Evolutionary conservation across 2,888 invertebrate genomes (phyloP).

Genomic region (Cerceris ruficornis): DNA sequence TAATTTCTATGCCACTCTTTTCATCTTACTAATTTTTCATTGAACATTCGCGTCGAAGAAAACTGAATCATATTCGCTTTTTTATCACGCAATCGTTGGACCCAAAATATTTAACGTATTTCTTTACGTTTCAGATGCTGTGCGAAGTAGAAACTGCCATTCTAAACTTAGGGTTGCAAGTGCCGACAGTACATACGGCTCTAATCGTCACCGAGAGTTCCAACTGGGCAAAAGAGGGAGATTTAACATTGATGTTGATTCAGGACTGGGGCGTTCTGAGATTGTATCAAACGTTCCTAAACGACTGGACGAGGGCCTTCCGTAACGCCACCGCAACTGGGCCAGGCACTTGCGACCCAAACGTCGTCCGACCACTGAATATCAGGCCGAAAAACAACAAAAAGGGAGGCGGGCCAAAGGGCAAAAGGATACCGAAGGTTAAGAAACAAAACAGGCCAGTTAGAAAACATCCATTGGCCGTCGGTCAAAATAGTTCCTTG

Average conservation of each 20-base stretch:
- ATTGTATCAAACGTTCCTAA: constrained; percentile 84
- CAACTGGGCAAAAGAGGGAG: constrained; percentile 82
- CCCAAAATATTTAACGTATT: too few relatives aligned
- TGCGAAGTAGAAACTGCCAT: constrained; percentile 85
- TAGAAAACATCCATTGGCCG: constrained; percentile 55
- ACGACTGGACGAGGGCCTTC: constrained; percentile 84
- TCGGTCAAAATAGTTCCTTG: constrained; percentile 60
- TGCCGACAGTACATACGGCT: constrained; percentile 73
- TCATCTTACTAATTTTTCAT: too few relatives aligned
- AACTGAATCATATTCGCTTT: too few relatives aligned
- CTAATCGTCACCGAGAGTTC: constrained; percentile 79
- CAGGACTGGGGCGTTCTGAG: constrained; percentile 86
- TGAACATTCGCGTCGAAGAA: too few relatives aligned
- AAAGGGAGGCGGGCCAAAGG: constrained; percentile 44
- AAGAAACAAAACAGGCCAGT: constrained; percentile 61
- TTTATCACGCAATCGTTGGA: too few relatives aligned
- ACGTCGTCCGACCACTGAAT: constrained; percentile 68
- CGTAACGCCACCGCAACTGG: constrained; percentile 77
- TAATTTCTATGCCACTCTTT: too few relatives aligned
- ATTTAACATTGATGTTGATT: constrained; percentile 83
- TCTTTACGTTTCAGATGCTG: constrained; percentile 78
- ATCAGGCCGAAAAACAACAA: constrained; percentile 60
- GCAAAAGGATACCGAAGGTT: constrained; percentile 55
- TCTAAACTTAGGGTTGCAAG: constrained; percentile 79
- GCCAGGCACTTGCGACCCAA: constrained; percentile 74